Conservation (phyloP, 1,140 invertebrate genomes). For the Dysdera silvatica region DNA sequence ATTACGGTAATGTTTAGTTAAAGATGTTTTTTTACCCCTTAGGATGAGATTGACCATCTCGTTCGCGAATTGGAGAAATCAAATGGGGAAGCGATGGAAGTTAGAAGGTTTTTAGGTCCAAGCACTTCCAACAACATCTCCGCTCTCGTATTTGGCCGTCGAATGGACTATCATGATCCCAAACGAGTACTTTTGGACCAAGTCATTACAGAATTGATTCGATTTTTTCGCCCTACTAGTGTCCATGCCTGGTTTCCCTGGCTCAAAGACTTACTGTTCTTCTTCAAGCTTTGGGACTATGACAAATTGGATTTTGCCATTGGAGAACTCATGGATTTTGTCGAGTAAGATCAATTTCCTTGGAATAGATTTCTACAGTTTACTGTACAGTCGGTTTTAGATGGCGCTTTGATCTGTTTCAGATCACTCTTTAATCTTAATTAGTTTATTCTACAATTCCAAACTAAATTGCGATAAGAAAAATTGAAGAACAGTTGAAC, state of each 20-base stretch:
- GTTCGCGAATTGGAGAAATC: not conserved
- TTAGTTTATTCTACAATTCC: too few species aligned
- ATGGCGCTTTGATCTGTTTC: too few species aligned
- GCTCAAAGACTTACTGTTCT: slow-evolving; percentile 37
- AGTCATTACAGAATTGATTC: slow-evolving; percentile 57
- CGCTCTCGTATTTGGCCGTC: slow-evolving; percentile 72
- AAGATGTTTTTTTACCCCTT: too few species aligned
- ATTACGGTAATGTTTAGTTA: too few species aligned
- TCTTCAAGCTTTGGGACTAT: slow-evolving; percentile 19
- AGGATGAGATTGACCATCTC: slow-evolving; percentile 25
- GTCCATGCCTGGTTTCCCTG: slow-evolving; percentile 27
- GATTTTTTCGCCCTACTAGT: slow-evolving; percentile 23
- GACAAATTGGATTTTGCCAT: slow-evolving; percentile 22
- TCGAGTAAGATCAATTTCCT: slow-evolving; percentile 8
- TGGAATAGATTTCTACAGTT: too few species aligned
- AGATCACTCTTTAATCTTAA: too few species aligned
- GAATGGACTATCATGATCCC: slow-evolving; percentile 49
- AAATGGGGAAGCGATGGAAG: slow-evolving; percentile 4
- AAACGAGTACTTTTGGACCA: slow-evolving; percentile 59
- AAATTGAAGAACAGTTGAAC: too few species aligned
- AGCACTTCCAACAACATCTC: slow-evolving; percentile 63
- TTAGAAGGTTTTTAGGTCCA: slow-evolving; percentile 22
- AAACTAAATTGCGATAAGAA: too few species aligned
- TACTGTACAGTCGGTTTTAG: too few species aligned
- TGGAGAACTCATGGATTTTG: slow-evolving; percentile 12